Conservation (phyloP, 2,888 invertebrate species). For the Leptura quadrifasciata region DNA sequence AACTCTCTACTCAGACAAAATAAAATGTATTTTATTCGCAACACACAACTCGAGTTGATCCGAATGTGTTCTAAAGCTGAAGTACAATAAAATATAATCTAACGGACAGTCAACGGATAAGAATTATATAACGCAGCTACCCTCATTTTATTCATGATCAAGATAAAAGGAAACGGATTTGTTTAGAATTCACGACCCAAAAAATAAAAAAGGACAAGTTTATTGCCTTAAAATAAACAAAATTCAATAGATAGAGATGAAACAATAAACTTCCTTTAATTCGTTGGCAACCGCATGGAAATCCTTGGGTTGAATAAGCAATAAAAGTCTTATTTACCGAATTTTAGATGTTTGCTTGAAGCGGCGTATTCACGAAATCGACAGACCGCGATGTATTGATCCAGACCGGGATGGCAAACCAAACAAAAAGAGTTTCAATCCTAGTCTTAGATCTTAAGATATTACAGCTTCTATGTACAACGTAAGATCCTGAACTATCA, state of each 20-base stretch:
- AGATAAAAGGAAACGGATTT: background rate
- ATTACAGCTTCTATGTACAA: background rate
- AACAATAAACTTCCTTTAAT: background rate
- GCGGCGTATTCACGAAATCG: background rate
- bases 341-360: conserved; percentile 13
- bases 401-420: background rate
- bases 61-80: no score
- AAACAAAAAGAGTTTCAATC: background rate
- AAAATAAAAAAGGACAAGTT: background rate
- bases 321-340: conserved; percentile 23
- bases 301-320: conserved; percentile 11
- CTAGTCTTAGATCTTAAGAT: background rate
- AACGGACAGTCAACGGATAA: no score
- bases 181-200: background rate
- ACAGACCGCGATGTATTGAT: conserved; percentile 16
- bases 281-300: background rate
- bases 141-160: background rate
- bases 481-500: background rate
- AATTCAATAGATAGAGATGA: background rate
- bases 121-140: background rate
- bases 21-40: no score
- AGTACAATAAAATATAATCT: no score
- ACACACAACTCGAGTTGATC: no score
- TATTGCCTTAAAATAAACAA: background rate
- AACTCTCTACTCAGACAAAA: no score